A percentile compares a stretch with the other conserved stretches of the same genome.
These are phyloP conservation scores for Malacoraja senta DNA, from an alignment of 2,797 vertebrate genomes.

Conservation along the genomic window DNA sequence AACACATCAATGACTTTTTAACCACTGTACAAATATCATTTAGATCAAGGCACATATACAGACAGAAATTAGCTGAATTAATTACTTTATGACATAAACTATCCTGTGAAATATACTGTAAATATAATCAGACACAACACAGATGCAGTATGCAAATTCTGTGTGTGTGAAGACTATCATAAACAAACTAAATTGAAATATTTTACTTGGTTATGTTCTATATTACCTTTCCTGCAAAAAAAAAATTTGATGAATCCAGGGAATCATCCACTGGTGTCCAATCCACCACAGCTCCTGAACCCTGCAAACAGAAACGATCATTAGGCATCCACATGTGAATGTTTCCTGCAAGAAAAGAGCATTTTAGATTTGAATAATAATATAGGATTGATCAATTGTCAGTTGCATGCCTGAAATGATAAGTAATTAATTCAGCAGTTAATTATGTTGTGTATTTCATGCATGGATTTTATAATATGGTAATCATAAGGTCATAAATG, in stretches of 20 bases:
- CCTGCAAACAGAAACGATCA: conserved; percentile 58
- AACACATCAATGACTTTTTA: not conserved
- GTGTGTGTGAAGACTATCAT: not conserved
- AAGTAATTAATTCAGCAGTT: not conserved
- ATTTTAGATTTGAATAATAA: not conserved
- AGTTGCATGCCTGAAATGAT: not conserved
- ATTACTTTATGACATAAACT: not conserved
- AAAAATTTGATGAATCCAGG: conserved; percentile 82
- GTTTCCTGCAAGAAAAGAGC: not conserved
- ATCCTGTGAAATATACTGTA: not conserved
- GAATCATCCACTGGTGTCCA: conserved; percentile 82
- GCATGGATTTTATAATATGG: not conserved
- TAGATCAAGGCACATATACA: not conserved
- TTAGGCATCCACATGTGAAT: conserved; percentile 39
- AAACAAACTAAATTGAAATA: not conserved
- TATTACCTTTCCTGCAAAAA: conserved; percentile 86
- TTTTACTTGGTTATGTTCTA: not conserved
- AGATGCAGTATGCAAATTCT: no score
- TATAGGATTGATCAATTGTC: no score
- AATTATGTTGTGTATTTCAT: not conserved
- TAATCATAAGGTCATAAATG: no score
- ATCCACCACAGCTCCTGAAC: conserved; percentile 80
- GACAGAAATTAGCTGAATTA: not conserved
- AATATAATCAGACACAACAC: no score
- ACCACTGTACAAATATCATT: not conserved